Percentiles rank a stretch among this genome's conserved stretches.
These are phyloP conservation scores for Neomonachus schauinslandi DNA, from an alignment of 2,113 vertebrate genomes.

Conservation along the genomic window DNA sequence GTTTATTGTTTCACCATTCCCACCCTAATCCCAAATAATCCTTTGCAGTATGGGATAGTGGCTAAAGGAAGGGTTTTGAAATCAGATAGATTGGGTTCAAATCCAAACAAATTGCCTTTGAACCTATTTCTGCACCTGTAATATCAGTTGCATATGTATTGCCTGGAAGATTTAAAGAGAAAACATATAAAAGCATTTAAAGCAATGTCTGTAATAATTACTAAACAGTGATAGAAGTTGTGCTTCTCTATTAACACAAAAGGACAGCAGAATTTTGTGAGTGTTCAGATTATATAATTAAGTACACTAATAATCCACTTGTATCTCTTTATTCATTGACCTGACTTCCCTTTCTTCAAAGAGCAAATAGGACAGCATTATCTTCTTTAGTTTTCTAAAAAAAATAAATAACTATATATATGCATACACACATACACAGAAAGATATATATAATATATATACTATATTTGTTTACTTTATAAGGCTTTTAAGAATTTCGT, in stretches of 20 bases:
- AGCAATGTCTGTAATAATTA: not conserved
- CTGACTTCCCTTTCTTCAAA: slow-evolving; percentile 1
- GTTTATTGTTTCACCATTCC: not conserved
- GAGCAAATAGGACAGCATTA: not conserved
- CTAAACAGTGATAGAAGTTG: not conserved
- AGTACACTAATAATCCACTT: not conserved
- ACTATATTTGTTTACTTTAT: not conserved
- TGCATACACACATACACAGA: not conserved
- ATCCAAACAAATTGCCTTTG: not conserved
- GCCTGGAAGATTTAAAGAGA: not conserved
- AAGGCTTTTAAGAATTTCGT: not conserved
- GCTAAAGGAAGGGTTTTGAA: slow-evolving; percentile 17
- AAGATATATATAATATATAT: not conserved
- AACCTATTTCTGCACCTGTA: not conserved
- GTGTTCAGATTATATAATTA: not conserved
- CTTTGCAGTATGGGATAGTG: not conserved
- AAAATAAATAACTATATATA: not conserved
- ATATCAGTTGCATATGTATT: not conserved
- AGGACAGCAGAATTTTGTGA: not conserved
- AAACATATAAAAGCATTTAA: not conserved
- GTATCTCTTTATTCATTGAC: not conserved
- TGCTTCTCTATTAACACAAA: not conserved
- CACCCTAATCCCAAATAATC: slow-evolving; percentile 20
- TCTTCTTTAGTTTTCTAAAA: not conserved
- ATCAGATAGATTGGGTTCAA: not conserved